phyloP scores from a whole-genome alignment of 2,113 vertebrate species.

The Perca schrenkii region DNA sequence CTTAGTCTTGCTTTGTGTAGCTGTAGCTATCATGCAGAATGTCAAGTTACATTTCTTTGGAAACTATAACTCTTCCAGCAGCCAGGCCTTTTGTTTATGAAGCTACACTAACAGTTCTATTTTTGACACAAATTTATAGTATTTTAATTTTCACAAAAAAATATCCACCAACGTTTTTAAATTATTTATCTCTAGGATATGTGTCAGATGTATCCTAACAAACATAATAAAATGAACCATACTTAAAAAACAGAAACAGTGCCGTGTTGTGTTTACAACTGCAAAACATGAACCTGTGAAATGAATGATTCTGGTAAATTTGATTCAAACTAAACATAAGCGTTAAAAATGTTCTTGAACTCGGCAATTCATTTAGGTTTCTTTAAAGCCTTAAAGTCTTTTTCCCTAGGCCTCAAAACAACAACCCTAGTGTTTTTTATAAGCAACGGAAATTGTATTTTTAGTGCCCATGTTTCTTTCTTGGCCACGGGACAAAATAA shows the following conservation, averaged over 20 bases:
- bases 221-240: background rate
- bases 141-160: background rate
- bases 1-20: background rate
- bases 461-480: constrained; percentile 50
- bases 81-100: background rate
- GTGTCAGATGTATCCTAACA: background rate
- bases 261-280: background rate
- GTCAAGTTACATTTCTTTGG: background rate
- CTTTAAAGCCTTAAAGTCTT: constrained; percentile 14
- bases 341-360: constrained; percentile 21
- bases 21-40: background rate
- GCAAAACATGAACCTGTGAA: background rate
- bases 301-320: constrained; percentile 3
- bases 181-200: background rate
- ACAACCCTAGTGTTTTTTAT: constrained; percentile 51
- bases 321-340: background rate
- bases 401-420: constrained; percentile 34
- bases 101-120: background rate
- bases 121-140: constrained; percentile 2
- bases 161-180: background rate
- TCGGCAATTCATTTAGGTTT: constrained; percentile 1
- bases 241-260: background rate
- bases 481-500: constrained; percentile 63
- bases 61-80: background rate
- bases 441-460: constrained; percentile 60